phyloP scores from a whole-genome alignment of 1,140 invertebrate species.

The Pentalonia nigronervosa region DNA sequence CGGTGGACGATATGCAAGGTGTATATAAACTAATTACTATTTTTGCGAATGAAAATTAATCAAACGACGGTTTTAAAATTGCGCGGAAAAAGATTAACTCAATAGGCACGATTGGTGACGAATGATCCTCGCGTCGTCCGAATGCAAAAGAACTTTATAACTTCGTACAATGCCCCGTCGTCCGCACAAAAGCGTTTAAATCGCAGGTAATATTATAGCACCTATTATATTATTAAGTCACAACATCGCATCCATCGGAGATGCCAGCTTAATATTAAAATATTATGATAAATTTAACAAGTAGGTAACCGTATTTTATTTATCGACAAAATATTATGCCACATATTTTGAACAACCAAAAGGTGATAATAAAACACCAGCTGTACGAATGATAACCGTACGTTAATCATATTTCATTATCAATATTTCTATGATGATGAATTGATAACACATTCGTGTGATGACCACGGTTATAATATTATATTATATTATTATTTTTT shows the following conservation, averaged over 20 bases:
- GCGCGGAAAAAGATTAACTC: neutral
- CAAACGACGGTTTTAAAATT: neutral
- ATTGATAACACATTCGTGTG: neutral
- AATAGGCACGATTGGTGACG: neutral
- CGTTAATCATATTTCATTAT: too few species aligned
- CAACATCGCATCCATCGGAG: neutral
- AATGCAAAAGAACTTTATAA: neutral
- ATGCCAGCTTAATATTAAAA: neutral
- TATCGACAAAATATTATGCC: neutral
- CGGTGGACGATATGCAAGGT: neutral
- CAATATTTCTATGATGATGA: too few species aligned
- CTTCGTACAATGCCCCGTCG: neutral
- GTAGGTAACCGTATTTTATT: too few species aligned
- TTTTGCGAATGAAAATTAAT: neutral
- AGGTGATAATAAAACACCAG: neutral
- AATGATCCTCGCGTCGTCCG: neutral
- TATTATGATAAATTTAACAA: neutral
- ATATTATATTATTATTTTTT: too few species aligned
- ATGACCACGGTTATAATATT: too few species aligned
- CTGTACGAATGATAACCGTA: neutral
- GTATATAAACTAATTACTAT: neutral
- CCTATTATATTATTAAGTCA: neutral
- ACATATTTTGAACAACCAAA: neutral
- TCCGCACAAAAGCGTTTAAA: neutral
- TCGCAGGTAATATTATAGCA: neutral